A percentile compares a stretch with the other conserved stretches of the same genome.
Conservation (phyloP, 2,888 invertebrate species). For the Agrotis ipsilon region DNA sequence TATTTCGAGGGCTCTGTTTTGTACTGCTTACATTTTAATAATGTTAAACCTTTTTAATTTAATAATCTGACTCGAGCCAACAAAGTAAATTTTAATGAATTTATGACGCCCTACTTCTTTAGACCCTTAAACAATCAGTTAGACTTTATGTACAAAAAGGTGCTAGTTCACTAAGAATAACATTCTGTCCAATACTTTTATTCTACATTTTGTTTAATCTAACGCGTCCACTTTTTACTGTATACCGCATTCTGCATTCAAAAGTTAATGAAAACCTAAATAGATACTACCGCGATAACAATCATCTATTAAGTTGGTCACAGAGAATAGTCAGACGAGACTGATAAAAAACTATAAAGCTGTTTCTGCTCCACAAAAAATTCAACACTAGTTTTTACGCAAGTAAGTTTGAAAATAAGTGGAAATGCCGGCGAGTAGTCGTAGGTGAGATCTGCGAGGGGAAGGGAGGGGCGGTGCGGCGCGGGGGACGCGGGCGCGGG, state of each 20-base stretch:
- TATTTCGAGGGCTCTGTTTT: conserved; percentile 19
- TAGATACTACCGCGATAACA: conserved; percentile 9
- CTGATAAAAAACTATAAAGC: conserved; percentile 45
- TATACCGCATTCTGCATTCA: conserved; percentile 27
- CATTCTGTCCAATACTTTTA: neutral
- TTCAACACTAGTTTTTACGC: conserved; percentile 58
- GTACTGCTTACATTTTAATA: conserved; percentile 8
- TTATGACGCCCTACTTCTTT: conserved; percentile 8
- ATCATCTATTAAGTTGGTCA: conserved; percentile 40
- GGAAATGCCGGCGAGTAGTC: conserved; percentile 62
- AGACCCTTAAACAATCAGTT: conserved; percentile 14
- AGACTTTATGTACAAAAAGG: neutral
- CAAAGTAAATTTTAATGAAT: conserved; percentile 19
- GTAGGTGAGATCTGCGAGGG: conserved; percentile 72
- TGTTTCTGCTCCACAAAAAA: conserved; percentile 52
- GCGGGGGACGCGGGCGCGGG: conserved; percentile 61
- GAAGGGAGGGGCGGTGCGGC: conserved; percentile 47
- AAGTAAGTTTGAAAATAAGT: conserved; percentile 68
- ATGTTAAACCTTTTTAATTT: conserved; percentile 1
- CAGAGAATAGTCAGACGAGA: conserved; percentile 26
- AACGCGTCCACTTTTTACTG: conserved; percentile 10
- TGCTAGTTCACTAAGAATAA: neutral
- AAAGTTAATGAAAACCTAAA: conserved; percentile 47
- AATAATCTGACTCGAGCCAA: neutral
- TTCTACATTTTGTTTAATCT: neutral